Evolutionary conservation across 2,113 vertebrate species (phyloP), one percentile per base, ranked within the genome.

Genomic region (Anhinga rufa): DNA sequence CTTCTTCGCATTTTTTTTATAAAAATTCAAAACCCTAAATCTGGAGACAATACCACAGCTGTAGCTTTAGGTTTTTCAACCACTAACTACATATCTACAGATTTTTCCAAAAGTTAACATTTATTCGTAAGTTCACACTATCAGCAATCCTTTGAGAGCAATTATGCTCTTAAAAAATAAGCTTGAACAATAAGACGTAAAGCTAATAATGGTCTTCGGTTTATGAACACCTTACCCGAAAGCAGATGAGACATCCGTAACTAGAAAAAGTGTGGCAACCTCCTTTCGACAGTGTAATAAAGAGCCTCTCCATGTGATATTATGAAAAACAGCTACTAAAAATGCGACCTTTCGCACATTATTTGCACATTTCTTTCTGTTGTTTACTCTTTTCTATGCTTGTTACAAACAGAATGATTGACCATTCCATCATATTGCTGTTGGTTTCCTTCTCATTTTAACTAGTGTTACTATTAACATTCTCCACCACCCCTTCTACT

Each of bases 41-140:
- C 62, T 79, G 29, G 52, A 91, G 70, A 91, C 83, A 86, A 42
- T 38, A 93, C 11, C 83, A 81, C 77, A 91, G 51, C 76, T 55
- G 66, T 12, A 88, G 64, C 52, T 79, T 91, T 11, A 22, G 10
- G 31, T 55, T 92, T 92, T 92, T 61, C 58, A 90, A 95, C 89
- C 54, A 95, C 86, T 92, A 82, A 93, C 91, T 96, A 88, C 86
- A 81, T 90, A 68, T 93, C 84, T 93, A 61, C 71, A 69, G 60
- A 58, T 92, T 97, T 95, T 95, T 94, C 75, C 84, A 97, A 97
- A 95, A 96, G 89, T 95, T 96, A 97, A 95, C 95, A 96, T 97
- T 97, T 96, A 97, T 97, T 97, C 78, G 6, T 93, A 91, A 95
- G 84, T 80, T 97, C 92, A 96, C 82, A 95, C 92, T 96, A 90